These are phyloP conservation scores for Acrobasis suavella DNA, from an alignment of 2,888 invertebrate genomes.

Conservation along the genomic window DNA sequence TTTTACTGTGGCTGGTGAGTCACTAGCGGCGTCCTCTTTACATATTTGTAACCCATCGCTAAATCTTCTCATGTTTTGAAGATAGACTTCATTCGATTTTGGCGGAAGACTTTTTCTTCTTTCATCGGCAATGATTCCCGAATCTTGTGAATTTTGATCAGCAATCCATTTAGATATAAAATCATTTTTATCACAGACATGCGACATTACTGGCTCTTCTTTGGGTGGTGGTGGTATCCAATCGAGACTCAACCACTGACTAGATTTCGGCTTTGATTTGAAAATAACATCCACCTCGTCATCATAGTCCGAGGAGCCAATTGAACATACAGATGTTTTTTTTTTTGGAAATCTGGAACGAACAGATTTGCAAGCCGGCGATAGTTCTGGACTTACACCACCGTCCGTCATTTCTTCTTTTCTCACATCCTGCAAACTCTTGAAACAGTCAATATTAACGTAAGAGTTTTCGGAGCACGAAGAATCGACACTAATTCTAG, in stretches of 20 bases:
- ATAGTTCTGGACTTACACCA: slow-evolving; percentile 56
- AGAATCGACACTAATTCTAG: slow-evolving; percentile 79
- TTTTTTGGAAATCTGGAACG: slow-evolving; percentile 74
- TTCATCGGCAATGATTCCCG: slow-evolving; percentile 70
- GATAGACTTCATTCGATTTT: slow-evolving; percentile 76
- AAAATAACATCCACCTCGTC: slow-evolving; percentile 80
- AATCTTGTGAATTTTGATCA: slow-evolving; percentile 75
- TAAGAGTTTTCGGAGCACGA: slow-evolving; percentile 82
- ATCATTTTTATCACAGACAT: slow-evolving; percentile 81
- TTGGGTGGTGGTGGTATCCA: slow-evolving; percentile 78
- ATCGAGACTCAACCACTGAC: slow-evolving; percentile 82
- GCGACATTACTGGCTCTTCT: slow-evolving; percentile 77
- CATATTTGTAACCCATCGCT: slow-evolving; percentile 79
- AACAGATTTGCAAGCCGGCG: slow-evolving; percentile 62
- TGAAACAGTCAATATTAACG: slow-evolving; percentile 78
- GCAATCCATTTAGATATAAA: slow-evolving; percentile 81
- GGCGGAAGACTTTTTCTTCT: slow-evolving; percentile 77
- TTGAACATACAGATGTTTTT: slow-evolving; percentile 79
- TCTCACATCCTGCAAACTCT: slow-evolving; percentile 80
- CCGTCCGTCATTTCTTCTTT: slow-evolving; percentile 66
- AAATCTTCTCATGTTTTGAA: slow-evolving; percentile 77
- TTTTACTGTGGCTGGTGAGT: slow-evolving; percentile 76
- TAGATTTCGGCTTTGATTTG: slow-evolving; percentile 82
- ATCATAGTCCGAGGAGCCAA: slow-evolving; percentile 79
- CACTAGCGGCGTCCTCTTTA: slow-evolving; percentile 79